A percentile compares a stretch with the other conserved stretches of the same genome.
These are phyloP conservation scores for Drosophila ananassae DNA, from an alignment of 1,140 invertebrate genomes.

Conservation along the genomic window DNA sequence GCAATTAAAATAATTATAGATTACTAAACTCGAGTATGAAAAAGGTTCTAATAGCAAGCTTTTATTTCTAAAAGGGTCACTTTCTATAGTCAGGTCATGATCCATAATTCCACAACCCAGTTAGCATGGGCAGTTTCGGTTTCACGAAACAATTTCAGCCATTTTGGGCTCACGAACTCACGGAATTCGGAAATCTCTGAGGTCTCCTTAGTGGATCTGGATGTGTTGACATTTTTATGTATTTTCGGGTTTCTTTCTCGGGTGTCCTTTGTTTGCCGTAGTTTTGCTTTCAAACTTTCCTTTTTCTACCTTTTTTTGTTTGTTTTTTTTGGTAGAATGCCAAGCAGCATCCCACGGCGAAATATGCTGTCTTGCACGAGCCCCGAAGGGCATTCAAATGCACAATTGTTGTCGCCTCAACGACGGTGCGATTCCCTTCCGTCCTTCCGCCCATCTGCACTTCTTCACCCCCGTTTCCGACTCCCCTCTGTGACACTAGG, in stretches of 20 bases:
- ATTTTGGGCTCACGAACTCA: conserved; percentile 24
- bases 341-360: conserved; percentile 20
- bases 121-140: neutral
- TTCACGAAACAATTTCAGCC: neutral
- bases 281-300: conserved; percentile 50
- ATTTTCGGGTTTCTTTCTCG: conserved; percentile 5
- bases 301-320: conserved; percentile 2
- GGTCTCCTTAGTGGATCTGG: conserved; percentile 43
- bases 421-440: conserved; percentile 34
- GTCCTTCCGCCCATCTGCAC: conserved; percentile 1
- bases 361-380: conserved; percentile 46
- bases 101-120: neutral
- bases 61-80: neutral
- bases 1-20: conserved; percentile 8
- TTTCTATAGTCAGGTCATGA: too few relatives aligned
- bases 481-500: neutral
- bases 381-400: conserved; percentile 73
- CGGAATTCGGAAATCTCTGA: conserved; percentile 33
- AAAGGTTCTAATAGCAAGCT: too few relatives aligned
- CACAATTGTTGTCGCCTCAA: conserved; percentile 76
- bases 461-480: neutral
- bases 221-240: conserved; percentile 59
- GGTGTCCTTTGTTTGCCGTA: conserved; percentile 9
- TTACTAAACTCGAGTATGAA: too few relatives aligned
- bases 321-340: conserved; percentile 2